Base-by-base conservation (phyloP, 2,888 invertebrate species). In the Eupithecia dodoneata region DNA sequence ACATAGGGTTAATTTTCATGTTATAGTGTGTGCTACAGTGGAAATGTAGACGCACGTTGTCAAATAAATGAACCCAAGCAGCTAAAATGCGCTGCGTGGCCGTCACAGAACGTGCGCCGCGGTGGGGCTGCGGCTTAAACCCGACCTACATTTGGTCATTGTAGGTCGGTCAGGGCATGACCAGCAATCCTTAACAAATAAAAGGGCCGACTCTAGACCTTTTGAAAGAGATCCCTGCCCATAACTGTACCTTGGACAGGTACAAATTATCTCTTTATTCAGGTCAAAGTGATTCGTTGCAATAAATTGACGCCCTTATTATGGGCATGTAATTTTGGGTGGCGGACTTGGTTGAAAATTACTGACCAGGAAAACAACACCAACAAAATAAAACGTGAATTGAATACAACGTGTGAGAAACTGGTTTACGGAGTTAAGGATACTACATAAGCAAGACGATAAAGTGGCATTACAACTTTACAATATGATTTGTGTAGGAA, bases 221-320 rank as follows among this genome's bases (percentile, higher is more conserved):
- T 66, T 42, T 42, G 13, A 66, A 66, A 66, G 41, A 10, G 15
- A 45, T 69, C 18, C 69, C 4, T 45, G 10, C 18, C 44, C 44
- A 18, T 44, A 70, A 18, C 18, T 18, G 47, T 47, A 70, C 18
- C 3, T 49, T 49, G 45, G 63, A 63, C 63, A 63, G 12, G n/a
- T 18, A 47, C n/a, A 69, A 69, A 69, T 69, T 69, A 69, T 69
- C 7, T 45, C 2, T 13, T 12, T 42, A 72, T 72, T 15, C 72
- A 18, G 72, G 45, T 65, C 70, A 70, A 18, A 47, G 3, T 13
- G 70, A 45, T 30, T 41, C 42, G 41, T 15, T 71, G 52, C 49
- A 71, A 71, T 52, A 71, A 71, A n/a, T 9, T 55, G 42, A 13
- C 30, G 47, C 13, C 70, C 70, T 70, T 42, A 71, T 71, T 71